Evolutionary conservation across 1,140 invertebrate species (phyloP).

Genomic region (Aphaenogaster floridana): DNA sequence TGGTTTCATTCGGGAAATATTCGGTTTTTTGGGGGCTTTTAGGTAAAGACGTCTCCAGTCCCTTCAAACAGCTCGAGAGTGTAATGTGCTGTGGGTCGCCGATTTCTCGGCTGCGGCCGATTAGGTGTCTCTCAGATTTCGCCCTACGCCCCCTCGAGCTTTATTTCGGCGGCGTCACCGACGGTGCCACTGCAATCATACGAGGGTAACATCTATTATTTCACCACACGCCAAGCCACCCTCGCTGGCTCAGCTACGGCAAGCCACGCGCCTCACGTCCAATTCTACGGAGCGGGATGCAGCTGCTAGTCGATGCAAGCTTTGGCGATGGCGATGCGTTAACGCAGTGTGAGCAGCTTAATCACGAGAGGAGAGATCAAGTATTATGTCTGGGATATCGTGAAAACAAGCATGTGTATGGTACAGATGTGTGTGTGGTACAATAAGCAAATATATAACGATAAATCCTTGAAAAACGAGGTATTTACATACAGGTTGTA

Average conservation of each 20-base stretch:
- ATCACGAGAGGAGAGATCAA: neutral
- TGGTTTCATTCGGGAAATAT: slow-evolving; percentile 32
- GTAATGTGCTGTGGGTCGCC: slow-evolving; percentile 63
- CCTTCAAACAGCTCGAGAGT: slow-evolving; percentile 73
- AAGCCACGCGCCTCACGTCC: slow-evolving; percentile 31
- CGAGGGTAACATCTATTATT: slow-evolving; percentile 64
- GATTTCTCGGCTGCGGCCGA: slow-evolving; percentile 66
- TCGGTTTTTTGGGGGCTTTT: neutral
- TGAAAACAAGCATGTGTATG: neutral
- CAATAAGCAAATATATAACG: slow-evolving; percentile 23
- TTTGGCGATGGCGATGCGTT: slow-evolving; percentile 26
- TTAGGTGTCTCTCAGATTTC: slow-evolving; percentile 66
- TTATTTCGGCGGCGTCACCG: slow-evolving; percentile 76
- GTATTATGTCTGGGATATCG: neutral
- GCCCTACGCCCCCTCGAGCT: slow-evolving; percentile 64
- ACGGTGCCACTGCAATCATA: slow-evolving; percentile 79
- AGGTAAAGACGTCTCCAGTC: slow-evolving; percentile 57
- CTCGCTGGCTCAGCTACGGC: slow-evolving; percentile 36
- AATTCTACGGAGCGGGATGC: slow-evolving; percentile 47
- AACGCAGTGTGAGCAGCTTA: slow-evolving; percentile 3
- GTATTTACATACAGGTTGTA: neutral
- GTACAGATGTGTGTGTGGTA: neutral
- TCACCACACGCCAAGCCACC: slow-evolving; percentile 21
- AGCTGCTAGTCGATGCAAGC: slow-evolving; percentile 45
- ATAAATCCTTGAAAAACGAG: neutral